phyloP scores from a whole-genome alignment of 2,888 invertebrate species.

The Shargacucullia verbasci region DNA sequence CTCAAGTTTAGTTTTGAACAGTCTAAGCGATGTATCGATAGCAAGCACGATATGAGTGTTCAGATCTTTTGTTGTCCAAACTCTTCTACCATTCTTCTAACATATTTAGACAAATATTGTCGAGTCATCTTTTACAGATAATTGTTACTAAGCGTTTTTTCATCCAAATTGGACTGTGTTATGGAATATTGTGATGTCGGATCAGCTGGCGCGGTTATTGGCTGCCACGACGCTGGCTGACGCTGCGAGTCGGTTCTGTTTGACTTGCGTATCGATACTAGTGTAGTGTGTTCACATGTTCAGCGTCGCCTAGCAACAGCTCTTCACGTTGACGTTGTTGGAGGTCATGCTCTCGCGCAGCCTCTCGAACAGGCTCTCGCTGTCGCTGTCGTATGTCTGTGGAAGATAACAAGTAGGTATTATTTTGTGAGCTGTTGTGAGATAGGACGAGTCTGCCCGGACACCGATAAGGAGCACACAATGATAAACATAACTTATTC shows the following conservation, averaged over 20 bases:
- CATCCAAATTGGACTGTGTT: background rate
- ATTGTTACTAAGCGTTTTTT: conserved; percentile 33
- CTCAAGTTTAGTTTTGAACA: conserved; percentile 38
- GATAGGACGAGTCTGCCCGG: conserved; percentile 10
- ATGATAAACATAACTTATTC: conserved; percentile 11
- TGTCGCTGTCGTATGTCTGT: conserved; percentile 70
- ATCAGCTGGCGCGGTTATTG: conserved; percentile 28
- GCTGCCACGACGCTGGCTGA: conserved; percentile 40
- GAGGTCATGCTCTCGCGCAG: conserved; percentile 64
- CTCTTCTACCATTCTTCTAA: conserved; percentile 19
- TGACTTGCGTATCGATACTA: conserved; percentile 24
- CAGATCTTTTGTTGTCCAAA: conserved; percentile 41
- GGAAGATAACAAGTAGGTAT: conserved; percentile 41
- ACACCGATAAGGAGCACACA: conserved; percentile 18
- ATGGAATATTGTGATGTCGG: background rate
- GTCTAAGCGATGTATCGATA: conserved; percentile 33
- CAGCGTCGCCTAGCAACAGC: conserved; percentile 31
- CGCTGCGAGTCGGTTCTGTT: background rate
- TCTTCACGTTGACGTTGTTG: conserved; percentile 61
- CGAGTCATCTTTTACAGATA: conserved; percentile 8
- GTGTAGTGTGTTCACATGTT: conserved; percentile 11
- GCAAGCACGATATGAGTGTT: conserved; percentile 41
- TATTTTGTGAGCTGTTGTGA: conserved; percentile 5
- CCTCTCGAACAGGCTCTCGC: conserved; percentile 72
- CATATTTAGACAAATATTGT: conserved; percentile 14